Evolutionary conservation across 2,113 vertebrate genomes (phyloP).

Genomic region (Rhagologus leucostigma): DNA sequence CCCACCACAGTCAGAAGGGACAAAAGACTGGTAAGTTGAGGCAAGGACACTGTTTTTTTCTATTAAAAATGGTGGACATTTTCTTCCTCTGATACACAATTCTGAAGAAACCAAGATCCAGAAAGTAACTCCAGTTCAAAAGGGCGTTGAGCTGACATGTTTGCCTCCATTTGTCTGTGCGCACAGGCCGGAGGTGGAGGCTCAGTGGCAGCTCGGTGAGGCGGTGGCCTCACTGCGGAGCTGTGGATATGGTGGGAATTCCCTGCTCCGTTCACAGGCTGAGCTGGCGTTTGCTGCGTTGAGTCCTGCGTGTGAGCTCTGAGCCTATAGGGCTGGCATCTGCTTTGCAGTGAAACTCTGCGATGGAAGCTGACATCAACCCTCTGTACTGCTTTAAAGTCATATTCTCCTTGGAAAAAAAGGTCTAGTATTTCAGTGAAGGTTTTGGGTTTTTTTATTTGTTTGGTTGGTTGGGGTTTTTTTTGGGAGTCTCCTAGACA

Average conservation of each 20-base stretch:
- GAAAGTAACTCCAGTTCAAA: background rate
- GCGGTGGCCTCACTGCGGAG: background rate
- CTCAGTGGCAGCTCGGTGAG: background rate
- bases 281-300: background rate
- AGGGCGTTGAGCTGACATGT: accelerated
- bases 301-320: background rate
- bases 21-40: background rate
- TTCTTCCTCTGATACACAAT: background rate
- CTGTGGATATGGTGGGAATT: background rate
- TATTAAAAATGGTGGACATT: background rate
- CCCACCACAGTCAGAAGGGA: background rate
- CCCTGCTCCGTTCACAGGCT: background rate
- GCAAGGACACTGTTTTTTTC: background rate
- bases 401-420: background rate
- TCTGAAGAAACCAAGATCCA: background rate
- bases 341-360: background rate
- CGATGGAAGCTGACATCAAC: background rate
- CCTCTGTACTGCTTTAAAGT: background rate
- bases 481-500: background rate
- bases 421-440: background rate
- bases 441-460: background rate
- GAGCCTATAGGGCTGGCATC: background rate
- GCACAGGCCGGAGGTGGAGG: background rate
- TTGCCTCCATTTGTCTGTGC: accelerated
- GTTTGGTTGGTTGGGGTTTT: too few species aligned